Base-by-base conservation (phyloP, 1,140 invertebrate species). In the Leptonema lineaticorne region DNA sequence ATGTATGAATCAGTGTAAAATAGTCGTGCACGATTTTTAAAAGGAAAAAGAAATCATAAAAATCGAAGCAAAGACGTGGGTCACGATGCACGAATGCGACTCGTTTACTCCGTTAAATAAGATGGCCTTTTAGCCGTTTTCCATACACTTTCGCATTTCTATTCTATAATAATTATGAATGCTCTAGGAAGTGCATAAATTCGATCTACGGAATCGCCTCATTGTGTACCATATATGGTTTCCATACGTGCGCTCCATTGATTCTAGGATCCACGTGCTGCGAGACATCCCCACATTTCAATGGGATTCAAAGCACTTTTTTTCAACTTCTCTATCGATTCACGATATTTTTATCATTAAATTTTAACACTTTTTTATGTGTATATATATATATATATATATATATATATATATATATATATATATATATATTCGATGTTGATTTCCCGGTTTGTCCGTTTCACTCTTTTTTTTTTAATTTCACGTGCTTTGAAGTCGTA, bases 401-500 rank as follows among this genome's bases (percentile, higher is more conserved):
- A n/a, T n/a, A n/a, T n/a, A n/a, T n/a, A n/a, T n/a, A n/a, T n/a
- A n/a, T n/a, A n/a, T n/a, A n/a, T n/a, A n/a, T n/a, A n/a, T n/a
- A n/a, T n/a, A n/a, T n/a, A n/a, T n/a, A n/a, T n/a, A n/a, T n/a
- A n/a, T n/a, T n/a, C n/a, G n/a, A n/a, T n/a, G n/a, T 26, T 6
- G 24, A 4, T 58, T 27, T 11, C 3, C 26, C 29, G 2, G 22
- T 58, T 58, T 29, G 26, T 9, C 56, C 20, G 18, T 62, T 62
- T 62, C 29, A 59, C 53, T 5, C 20, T 26, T 18, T 28, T 14
- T 33, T 33, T 33, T 63, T 28, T n/a, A 22, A 27, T 64, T 64
- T 45, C 62, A 50, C 45, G 62, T 50, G 1, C 26, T 62, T 50
- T 64, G 62, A 64, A 64, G 62, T 64, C 41, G 26, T 64, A 64